phyloP scores from a whole-genome alignment of 1,140 invertebrate species.

The Hypothenemus hampei region DNA sequence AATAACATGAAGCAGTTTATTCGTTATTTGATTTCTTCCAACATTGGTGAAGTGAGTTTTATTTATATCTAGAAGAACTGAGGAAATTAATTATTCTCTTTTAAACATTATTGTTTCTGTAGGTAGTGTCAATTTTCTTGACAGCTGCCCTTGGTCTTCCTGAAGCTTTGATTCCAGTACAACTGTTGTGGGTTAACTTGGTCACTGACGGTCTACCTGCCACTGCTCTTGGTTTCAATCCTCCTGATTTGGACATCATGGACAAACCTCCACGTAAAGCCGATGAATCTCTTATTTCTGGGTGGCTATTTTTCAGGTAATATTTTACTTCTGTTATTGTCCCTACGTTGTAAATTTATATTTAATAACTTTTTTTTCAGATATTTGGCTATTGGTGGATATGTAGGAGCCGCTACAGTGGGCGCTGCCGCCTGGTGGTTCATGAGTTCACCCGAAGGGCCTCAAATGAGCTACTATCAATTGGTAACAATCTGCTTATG shows the following conservation, averaged over 20 bases:
- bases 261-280: constrained; percentile 94
- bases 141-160: constrained; percentile 97
- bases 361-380: constrained; percentile 47
- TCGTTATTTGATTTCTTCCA: constrained; percentile 99
- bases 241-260: constrained; percentile 99
- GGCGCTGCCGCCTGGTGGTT: constrained; percentile 99
- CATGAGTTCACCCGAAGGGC: constrained; percentile 90
- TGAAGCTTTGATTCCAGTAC: constrained; percentile 98
- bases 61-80: not conserved
- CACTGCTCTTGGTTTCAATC: constrained; percentile 99
- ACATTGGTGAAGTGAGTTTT: constrained; percentile 93
- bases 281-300: constrained; percentile 96
- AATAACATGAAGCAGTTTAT: constrained; percentile 99
- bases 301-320: constrained; percentile 98
- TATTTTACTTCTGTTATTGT: too few relatives aligned
- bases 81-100: too few relatives aligned
- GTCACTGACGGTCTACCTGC: constrained; percentile 99
- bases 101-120: not conserved
- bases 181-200: constrained; percentile 99
- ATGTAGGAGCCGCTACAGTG: constrained; percentile 95
- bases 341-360: not conserved
- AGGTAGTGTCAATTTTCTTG: constrained; percentile 90
- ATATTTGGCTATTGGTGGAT: constrained; percentile 80
- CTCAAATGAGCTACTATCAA: constrained; percentile 95
- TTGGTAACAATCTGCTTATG: constrained; percentile 55